Conservation (phyloP, 2,113 vertebrate genomes). For the Patagioenas fasciata region DNA sequence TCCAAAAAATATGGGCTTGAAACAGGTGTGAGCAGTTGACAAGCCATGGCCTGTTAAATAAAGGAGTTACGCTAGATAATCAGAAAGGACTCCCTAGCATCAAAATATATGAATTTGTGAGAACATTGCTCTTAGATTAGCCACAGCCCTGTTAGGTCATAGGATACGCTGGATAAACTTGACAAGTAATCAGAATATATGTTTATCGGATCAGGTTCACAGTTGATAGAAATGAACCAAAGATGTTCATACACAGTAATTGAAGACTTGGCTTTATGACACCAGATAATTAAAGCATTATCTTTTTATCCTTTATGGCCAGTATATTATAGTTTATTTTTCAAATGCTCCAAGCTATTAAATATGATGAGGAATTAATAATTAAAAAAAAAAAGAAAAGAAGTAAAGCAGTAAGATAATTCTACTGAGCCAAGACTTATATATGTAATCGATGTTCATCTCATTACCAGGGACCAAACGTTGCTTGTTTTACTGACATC, state of each 20-base stretch:
- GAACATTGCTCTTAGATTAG: neutral
- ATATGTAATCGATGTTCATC: neutral
- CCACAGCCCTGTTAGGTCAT: neutral
- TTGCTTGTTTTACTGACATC: neutral
- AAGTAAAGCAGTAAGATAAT: neutral
- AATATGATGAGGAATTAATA: conserved; percentile 5
- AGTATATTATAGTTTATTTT: conserved; percentile 26
- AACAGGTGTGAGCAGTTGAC: neutral
- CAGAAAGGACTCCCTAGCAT: neutral
- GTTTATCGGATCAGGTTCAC: neutral
- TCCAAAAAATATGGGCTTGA: neutral
- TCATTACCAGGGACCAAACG: neutral
- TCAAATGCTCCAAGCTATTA: conserved; percentile 27
- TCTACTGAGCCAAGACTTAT: neutral
- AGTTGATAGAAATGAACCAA: neutral
- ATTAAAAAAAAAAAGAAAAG: neutral
- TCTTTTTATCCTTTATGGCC: conserved; percentile 5
- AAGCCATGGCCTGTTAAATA: neutral
- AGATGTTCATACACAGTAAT: neutral
- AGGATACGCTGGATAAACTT: neutral
- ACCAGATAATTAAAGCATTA: conserved; percentile 52
- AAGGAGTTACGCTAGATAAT: neutral
- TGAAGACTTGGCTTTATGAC: conserved; percentile 33
- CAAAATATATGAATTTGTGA: neutral
- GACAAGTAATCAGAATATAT: conserved; percentile 13